A percentile compares a stretch with the other conserved stretches of the same genome.
These are phyloP conservation scores for Acanthochromis polyacanthus DNA, from an alignment of 2,113 vertebrate species.

Conservation along the genomic window DNA sequence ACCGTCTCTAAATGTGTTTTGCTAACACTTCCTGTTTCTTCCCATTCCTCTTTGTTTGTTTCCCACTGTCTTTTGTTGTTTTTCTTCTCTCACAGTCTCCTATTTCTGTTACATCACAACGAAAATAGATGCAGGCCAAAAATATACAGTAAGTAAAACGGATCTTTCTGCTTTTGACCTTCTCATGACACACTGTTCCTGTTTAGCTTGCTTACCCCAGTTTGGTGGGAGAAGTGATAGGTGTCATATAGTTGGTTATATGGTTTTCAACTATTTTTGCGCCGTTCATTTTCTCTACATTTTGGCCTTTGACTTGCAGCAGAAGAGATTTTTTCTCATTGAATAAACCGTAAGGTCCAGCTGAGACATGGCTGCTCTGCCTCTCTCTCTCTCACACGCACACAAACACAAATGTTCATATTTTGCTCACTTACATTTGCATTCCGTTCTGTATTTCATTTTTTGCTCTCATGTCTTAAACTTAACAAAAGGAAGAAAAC, in stretches of 20 bases:
- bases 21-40: slow-evolving; percentile 2
- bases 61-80: not conserved
- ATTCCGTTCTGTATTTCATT: not conserved
- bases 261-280: slow-evolving; percentile 31
- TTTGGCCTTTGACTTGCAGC: slow-evolving; percentile 40
- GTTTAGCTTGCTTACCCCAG: slow-evolving; percentile 3
- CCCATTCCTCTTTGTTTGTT: not conserved
- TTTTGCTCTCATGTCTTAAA: not conserved
- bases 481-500: not conserved
- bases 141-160: slow-evolving; percentile 4
- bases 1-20: slow-evolving; percentile 12
- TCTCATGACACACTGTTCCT: not conserved
- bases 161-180: slow-evolving; percentile 16
- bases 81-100: not conserved
- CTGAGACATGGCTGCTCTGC: not conserved
- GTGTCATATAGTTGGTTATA: slow-evolving; percentile 9
- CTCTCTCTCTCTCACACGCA: not conserved
- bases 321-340: slow-evolving; percentile 9
- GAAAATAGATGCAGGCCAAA: slow-evolving; percentile 21
- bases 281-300: not conserved
- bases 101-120: not conserved
- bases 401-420: not conserved
- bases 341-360: slow-evolving; percentile 19
- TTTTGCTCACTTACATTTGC: not conserved
- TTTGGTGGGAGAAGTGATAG: slow-evolving; percentile 21